phyloP scores from a whole-genome alignment of 2,113 vertebrate species.

The Serinus canaria region DNA sequence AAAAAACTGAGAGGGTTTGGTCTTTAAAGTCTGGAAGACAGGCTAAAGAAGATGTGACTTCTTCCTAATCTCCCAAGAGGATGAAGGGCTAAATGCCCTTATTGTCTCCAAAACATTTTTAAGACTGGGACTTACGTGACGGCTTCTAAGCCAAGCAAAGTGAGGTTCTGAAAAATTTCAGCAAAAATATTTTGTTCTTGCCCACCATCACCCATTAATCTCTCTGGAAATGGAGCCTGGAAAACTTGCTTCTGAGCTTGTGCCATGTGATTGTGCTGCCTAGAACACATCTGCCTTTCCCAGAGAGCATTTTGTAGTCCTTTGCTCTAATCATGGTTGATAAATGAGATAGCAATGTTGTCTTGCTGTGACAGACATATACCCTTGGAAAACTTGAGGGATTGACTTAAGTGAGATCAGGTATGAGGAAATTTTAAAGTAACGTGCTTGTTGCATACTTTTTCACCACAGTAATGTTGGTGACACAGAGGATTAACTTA shows the following conservation, averaged over 20 bases:
- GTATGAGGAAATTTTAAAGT: not conserved
- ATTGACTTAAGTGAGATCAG: not conserved
- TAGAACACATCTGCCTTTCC: not conserved
- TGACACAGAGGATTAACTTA: not conserved
- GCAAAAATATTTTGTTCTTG: not conserved
- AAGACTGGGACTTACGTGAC: not conserved
- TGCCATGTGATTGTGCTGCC: rapidly evolving
- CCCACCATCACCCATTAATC: not conserved
- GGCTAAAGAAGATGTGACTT: not conserved
- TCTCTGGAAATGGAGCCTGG: not conserved
- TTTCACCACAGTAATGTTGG: not conserved
- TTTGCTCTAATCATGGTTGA: not conserved
- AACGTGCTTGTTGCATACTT: rapidly evolving
- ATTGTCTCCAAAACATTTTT: not conserved
- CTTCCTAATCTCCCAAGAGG: not conserved
- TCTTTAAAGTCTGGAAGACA: not conserved
- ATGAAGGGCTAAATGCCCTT: not conserved
- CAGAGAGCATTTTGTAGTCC: not conserved
- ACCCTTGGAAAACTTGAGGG: not conserved
- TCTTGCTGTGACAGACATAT: not conserved
- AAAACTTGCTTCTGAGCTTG: not conserved
- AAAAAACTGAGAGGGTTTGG: not conserved
- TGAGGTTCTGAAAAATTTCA: not conserved
- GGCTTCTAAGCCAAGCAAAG: not conserved
- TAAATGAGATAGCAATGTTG: not conserved